Conservation (phyloP, 2,797 vertebrate species). For the Sphaeramia orbicularis region DNA sequence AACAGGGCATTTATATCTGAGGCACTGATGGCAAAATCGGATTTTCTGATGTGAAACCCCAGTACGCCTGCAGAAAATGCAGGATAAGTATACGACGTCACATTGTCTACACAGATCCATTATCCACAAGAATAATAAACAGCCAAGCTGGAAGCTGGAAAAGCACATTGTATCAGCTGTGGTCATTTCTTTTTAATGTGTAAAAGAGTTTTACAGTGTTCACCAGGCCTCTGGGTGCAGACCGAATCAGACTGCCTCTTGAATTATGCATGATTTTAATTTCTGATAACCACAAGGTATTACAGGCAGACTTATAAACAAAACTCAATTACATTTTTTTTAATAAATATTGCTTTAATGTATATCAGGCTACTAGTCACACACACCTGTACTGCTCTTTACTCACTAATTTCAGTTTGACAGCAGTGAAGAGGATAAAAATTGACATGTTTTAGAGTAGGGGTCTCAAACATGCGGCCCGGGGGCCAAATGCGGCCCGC, state of each 20-base stretch:
- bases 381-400: neutral
- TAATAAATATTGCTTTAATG: neutral
- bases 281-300: slow-evolving; percentile 47
- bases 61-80: neutral
- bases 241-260: slow-evolving; percentile 58
- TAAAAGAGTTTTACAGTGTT: slow-evolving; percentile 46
- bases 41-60: neutral
- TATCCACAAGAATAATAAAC: slow-evolving; percentile 1
- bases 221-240: slow-evolving; percentile 39
- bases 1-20: neutral
- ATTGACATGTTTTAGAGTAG: slow-evolving; percentile 15
- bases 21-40: neutral
- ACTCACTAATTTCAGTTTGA: neutral
- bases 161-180: slow-evolving; percentile 9
- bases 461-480: no score
- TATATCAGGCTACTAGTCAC: no score
- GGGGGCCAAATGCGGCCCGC: no score
- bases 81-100: neutral
- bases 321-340: slow-evolving; percentile 35
- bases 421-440: neutral
- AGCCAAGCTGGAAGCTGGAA: slow-evolving; percentile 8
- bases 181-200: slow-evolving; percentile 33
- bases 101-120: neutral
- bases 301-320: slow-evolving; percentile 38
- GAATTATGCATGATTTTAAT: slow-evolving; percentile 67